A percentile compares a stretch with the other conserved stretches of the same genome.
phyloP scores from a whole-genome alignment of 2,888 invertebrate genomes.

The Helleia helle region DNA sequence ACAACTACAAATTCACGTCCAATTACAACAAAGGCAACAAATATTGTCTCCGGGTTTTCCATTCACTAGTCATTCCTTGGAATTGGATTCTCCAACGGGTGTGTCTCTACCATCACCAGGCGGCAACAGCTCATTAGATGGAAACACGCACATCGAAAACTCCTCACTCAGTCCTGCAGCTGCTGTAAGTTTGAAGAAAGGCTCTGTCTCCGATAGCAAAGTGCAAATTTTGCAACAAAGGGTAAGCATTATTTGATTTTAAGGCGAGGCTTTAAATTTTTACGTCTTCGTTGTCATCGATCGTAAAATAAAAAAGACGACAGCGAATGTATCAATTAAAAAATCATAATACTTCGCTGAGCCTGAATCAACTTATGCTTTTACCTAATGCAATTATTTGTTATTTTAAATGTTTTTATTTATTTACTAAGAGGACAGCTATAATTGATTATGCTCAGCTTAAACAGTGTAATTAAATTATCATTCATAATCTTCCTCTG shows the following conservation, averaged over 20 bases:
- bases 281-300: slow-evolving; percentile 48
- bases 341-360: slow-evolving; percentile 54
- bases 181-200: slow-evolving; percentile 79
- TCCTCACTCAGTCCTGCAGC: slow-evolving; percentile 78
- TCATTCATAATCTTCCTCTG: slow-evolving; percentile 11
- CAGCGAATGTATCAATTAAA: slow-evolving; percentile 40
- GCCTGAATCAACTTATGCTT: slow-evolving; percentile 74
- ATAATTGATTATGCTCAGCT: slow-evolving; percentile 43
- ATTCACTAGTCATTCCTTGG: slow-evolving; percentile 79
- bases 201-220: slow-evolving; percentile 76
- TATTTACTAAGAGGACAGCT: slow-evolving; percentile 32
- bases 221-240: slow-evolving; percentile 84
- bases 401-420: slow-evolving; percentile 24
- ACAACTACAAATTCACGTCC: slow-evolving; percentile 80
- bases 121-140: slow-evolving; percentile 81
- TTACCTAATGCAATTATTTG: slow-evolving; percentile 42
- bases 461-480: slow-evolving; percentile 29
- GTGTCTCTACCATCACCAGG: slow-evolving; percentile 88
- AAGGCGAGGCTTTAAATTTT: slow-evolving; percentile 70
- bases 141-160: slow-evolving; percentile 72
- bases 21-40: slow-evolving; percentile 78
- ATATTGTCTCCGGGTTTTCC: slow-evolving; percentile 75
- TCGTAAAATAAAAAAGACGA: slow-evolving; percentile 30
- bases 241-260: slow-evolving; percentile 83
- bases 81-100: slow-evolving; percentile 82